Evolutionary conservation across 2,888 invertebrate species (phyloP), one percentile per base, ranked within the genome.

Genomic region (Trisateles emortualis): DNA sequence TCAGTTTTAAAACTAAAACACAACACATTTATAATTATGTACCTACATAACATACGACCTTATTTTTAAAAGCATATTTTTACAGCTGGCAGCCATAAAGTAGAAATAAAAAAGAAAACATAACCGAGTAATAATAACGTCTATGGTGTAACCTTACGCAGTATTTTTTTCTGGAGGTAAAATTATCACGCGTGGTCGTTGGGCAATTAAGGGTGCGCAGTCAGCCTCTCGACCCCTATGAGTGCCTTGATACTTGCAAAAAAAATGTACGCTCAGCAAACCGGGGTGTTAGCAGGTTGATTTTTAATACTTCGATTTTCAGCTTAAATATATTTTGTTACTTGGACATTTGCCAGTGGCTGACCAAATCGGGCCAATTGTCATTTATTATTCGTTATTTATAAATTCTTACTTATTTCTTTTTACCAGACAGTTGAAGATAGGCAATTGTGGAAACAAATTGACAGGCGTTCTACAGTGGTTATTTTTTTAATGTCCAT

Each of bases 141-240:
- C 4, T 6, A 0, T 16, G 33, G 8, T 8, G 10, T 35, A 16
- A 51, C 43, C 30, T 43, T 44, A 44, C 26, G 50, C 40, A 38
- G 62, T 56, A 52, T 57, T 59, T 66, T n/a, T 70, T 63, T 49
- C 32, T 43, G 38, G 39, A 1, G 3, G 26, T 3, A 33, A 54
- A 62, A 66, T 66, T 66, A 59, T 48, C 56, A 53, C 59, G 52
- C 63, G 46, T 67, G 60, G 55, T 58, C 68, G 55, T 57, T 58
- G 45, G 52, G 54, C 51, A 71, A 68, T 68, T 68, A 68, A 68
- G 72, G 56, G 48, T 51, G 56, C 72, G 50, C 14, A 48, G 72
- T 68, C 69, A 69, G 68, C 68, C 57, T 17, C 69, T 69, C 56
- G 68, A 68, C 68, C 64, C 68, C 55, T 64, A 53, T 46, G 53